Conservation (phyloP, 2,888 invertebrate species). For the Drosophila paramelanica region DNA sequence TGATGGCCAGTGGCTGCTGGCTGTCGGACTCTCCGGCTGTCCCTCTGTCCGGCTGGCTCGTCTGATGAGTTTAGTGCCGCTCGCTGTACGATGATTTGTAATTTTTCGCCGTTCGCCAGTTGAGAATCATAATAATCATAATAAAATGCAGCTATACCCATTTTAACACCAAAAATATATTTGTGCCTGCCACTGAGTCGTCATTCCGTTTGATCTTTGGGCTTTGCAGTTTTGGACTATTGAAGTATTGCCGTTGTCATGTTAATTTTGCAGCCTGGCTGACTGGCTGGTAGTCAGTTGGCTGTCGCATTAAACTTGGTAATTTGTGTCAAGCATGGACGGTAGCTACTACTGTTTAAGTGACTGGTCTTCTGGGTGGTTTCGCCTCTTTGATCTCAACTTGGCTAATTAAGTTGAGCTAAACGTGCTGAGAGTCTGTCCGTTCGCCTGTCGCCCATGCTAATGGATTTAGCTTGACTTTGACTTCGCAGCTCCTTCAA, state of each 20-base stretch:
- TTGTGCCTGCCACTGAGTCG: slow-evolving; percentile 24
- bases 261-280: slow-evolving; percentile 60
- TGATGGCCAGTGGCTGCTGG: slow-evolving; percentile 42
- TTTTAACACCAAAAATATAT: slow-evolving; percentile 78
- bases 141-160: slow-evolving; percentile 81
- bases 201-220: slow-evolving; percentile 22
- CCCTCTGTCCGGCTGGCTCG: slow-evolving; percentile 39
- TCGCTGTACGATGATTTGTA: slow-evolving; percentile 72
- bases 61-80: slow-evolving; percentile 75
- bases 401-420: slow-evolving; percentile 72
- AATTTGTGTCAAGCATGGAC: slow-evolving; percentile 78
- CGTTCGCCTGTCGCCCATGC: slow-evolving; percentile 35
- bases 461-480: slow-evolving; percentile 36
- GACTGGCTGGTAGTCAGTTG: slow-evolving; percentile 22
- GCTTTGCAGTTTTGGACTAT: slow-evolving; percentile 28
- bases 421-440: slow-evolving; percentile 58
- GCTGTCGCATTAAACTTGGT: slow-evolving; percentile 76
- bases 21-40: background rate
- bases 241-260: slow-evolving; percentile 76
- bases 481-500: slow-evolving; percentile 16
- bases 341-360: slow-evolving; percentile 74
- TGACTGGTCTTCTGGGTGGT: slow-evolving; percentile 71
- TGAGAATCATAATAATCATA: slow-evolving; percentile 81
- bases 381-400: slow-evolving; percentile 61
- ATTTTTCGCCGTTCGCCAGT: slow-evolving; percentile 63